Percentiles rank a stretch among this genome's conserved stretches.
Conservation (phyloP, 2,888 invertebrate species). For the Synergus japonicus region DNA sequence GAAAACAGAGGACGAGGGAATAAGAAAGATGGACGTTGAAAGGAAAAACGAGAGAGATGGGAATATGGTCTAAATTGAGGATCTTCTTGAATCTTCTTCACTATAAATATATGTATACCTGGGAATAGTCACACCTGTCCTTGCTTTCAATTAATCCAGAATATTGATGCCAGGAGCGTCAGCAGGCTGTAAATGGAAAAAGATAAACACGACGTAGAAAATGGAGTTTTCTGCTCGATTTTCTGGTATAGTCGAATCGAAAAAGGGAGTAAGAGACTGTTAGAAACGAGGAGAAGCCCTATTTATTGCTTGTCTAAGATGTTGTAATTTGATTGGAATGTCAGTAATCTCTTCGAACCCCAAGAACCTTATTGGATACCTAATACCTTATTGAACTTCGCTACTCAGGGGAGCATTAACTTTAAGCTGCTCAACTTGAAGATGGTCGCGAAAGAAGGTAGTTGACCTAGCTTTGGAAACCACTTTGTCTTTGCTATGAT, state of each 20-base stretch:
- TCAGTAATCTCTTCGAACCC: background rate
- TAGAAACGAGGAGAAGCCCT: background rate
- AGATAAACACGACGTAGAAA: background rate
- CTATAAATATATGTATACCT: background rate
- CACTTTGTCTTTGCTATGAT: background rate
- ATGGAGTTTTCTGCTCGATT: background rate
- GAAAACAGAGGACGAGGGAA: constrained; percentile 17
- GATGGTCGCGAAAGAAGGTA: background rate
- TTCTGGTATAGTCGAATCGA: background rate
- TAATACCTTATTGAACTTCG: constrained; percentile 13
- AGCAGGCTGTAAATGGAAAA: background rate
- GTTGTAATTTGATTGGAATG: constrained; percentile 4
- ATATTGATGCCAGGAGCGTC: background rate
- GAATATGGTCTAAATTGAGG: background rate
- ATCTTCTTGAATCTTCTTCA: background rate
- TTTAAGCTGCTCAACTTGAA: constrained; percentile 7
- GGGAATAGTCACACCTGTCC: background rate
- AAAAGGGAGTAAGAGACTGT: background rate
- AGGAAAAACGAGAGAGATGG: background rate
- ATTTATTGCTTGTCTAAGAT: background rate
- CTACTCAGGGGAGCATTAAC: background rate
- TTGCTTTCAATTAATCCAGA: background rate
- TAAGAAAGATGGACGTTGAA: background rate
- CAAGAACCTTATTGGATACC: constrained; percentile 6
- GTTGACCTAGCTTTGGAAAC: background rate